Evolutionary conservation across 2,113 vertebrate genomes (phyloP).

Genomic region (Nerophis ophidion): DNA sequence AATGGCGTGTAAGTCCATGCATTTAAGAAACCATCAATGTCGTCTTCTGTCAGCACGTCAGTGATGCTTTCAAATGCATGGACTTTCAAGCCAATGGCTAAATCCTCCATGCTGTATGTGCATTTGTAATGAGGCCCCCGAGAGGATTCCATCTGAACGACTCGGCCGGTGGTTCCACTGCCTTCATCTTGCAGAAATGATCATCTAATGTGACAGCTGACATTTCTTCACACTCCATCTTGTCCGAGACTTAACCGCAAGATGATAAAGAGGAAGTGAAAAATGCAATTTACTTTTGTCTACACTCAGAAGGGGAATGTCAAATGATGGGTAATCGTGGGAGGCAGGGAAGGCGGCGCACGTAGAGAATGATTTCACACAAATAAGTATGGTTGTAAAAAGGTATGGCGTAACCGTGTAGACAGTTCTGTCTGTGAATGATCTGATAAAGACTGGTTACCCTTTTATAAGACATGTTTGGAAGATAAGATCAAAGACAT

Average conservation of each 20-base stretch:
- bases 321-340: background rate
- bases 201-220: slow-evolving; percentile 61
- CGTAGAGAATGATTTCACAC: slow-evolving; percentile 16
- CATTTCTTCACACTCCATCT: slow-evolving; percentile 48
- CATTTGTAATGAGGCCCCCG: slow-evolving; percentile 24
- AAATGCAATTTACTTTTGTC: slow-evolving; percentile 25
- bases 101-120: slow-evolving; percentile 23
- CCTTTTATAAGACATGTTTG: too few species aligned
- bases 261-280: slow-evolving; percentile 37
- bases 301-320: slow-evolving; percentile 18
- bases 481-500: too few species aligned
- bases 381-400: background rate
- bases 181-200: slow-evolving; percentile 43
- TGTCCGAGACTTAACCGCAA: slow-evolving; percentile 33
- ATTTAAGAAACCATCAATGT: too few species aligned
- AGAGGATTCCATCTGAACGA: slow-evolving; percentile 37
- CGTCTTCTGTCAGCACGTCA: background rate
- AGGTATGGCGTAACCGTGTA: background rate
- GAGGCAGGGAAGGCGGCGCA: slow-evolving; percentile 4
- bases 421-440: background rate
- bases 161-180: slow-evolving; percentile 27
- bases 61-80: background rate
- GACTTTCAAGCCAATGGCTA: slow-evolving; percentile 18
- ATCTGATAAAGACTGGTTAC: too few species aligned
- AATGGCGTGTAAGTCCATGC: too few species aligned